Percentiles rank a stretch among this genome's conserved stretches.
Conservation (phyloP, 1,140 invertebrate genomes). For the Vanessa atalanta region DNA sequence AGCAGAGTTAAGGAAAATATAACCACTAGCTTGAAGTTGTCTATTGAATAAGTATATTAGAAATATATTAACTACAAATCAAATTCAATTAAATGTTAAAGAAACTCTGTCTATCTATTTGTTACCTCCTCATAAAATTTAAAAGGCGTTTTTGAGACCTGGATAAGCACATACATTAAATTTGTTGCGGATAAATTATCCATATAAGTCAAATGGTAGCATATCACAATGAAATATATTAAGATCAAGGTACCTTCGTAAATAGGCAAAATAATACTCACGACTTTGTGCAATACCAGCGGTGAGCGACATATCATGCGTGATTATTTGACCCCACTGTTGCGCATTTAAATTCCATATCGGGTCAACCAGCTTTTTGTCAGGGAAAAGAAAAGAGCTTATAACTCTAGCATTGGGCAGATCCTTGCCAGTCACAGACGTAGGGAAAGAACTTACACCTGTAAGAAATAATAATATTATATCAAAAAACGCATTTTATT, state of each 20-base stretch:
- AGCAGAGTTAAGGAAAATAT: too few relatives aligned
- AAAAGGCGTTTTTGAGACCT: too few relatives aligned
- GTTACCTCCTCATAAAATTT: too few relatives aligned
- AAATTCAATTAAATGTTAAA: too few relatives aligned
- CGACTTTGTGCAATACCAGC: slow-evolving; percentile 87
- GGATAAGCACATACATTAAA: too few relatives aligned
- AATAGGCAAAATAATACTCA: slow-evolving; percentile 76
- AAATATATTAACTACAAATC: too few relatives aligned
- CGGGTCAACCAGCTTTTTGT: slow-evolving; percentile 85
- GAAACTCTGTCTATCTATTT: too few relatives aligned
- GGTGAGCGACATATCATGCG: slow-evolving; percentile 91
- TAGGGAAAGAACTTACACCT: slow-evolving; percentile 85
- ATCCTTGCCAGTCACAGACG: slow-evolving; percentile 82
- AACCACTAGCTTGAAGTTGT: too few relatives aligned
- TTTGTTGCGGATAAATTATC: too few relatives aligned
- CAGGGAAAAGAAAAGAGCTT: slow-evolving; percentile 85
- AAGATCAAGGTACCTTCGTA: not conserved
- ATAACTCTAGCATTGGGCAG: slow-evolving; percentile 87
- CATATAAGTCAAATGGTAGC: too few relatives aligned
- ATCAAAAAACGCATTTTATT: not conserved
- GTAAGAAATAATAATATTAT: slow-evolving; percentile 21
- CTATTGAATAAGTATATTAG: too few relatives aligned
- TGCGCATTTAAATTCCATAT: slow-evolving; percentile 89
- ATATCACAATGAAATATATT: too few relatives aligned
- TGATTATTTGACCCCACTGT: slow-evolving; percentile 94